Evolutionary conservation across 1,140 invertebrate genomes (phyloP), one percentile per base, ranked within the genome.

Genomic region (Ridgeia piscesae): DNA sequence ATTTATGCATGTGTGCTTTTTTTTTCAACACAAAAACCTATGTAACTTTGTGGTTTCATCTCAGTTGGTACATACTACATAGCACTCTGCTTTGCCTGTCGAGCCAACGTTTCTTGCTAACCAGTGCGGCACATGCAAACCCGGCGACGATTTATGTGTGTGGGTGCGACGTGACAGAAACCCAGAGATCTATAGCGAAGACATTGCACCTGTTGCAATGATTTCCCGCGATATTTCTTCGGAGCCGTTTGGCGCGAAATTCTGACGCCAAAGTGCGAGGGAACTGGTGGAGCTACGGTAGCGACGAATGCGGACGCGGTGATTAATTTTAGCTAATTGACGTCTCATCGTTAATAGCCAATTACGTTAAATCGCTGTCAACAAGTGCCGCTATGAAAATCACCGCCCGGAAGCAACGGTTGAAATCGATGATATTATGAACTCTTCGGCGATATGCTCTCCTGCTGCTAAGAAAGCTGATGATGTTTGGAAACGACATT

Each of bases 391-490:
- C 58, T 77, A 77, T 77, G 58, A 77, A 77, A 77, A 77, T 77
- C 27, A 2, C 58, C 58, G 58, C 11, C 58, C 2, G 58, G 27
- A 17, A 8, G 58, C 27, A 21, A 27, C 27, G 8, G 58, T 31
- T 31, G 58, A 77, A 77, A 77, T 77, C 58, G 58, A 77, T 77
- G 58, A 77, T 77, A 77, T n/a, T n/a, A n/a, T 77, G 58, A 77
- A 77, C 11, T 77, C 0, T 77, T 0, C 27, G 58, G 27, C 27
- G 27, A 77, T 31, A 31, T 14, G 58, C 27, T 17, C 58, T 9
- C 42, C 11, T 42, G 42, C 42, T 77, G 58, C 27, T 2, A 77
- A 77, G 58, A 77, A 77, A 77, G 17, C 2, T 77, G 58, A 77
- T 21, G 27, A 4, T 17, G 27, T 77, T 77, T 77, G 58, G 17